Base-by-base conservation (phyloP, 1,140 invertebrate genomes). In the Campoletis sonorensis region DNA sequence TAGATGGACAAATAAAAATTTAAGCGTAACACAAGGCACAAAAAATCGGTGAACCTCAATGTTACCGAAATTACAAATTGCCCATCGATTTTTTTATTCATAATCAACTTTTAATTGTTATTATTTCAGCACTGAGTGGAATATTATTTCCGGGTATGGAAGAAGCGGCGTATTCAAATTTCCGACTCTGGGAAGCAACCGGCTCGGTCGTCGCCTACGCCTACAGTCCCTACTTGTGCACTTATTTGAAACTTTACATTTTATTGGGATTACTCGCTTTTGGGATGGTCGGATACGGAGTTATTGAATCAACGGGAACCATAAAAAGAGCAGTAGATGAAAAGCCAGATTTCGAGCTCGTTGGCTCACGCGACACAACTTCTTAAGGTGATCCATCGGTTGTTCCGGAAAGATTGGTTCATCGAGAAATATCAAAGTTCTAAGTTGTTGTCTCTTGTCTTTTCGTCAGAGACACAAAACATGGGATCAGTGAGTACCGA, bases 91-190 rank as follows among this genome's bases (percentile, higher is more conserved):
- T 33, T 7, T 33, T 7, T 33, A 7, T 33, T 33, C 40, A 8
- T 45, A 13, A 45, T 1, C 11, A 10, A 54, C n/a, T 54, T 18
- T n/a, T 4, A 54, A n/a, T 75, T 82, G 26, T 83, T 84, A 83
- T 82, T 71, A 78, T 93, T 93, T 70, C 90, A 98, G 97, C 97
- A 75, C 93, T 98, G n/a, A 96, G 97, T 86, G 97, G 98, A 15
- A 96, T 98, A 54, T 92, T 98, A 16, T 98, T 98, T 87, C 95
- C 96, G 0, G 95, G 96, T 23, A 94, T 96, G 82, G 95, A 98
- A 88, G 98, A 98, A 88, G 96, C 98, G 2, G 97, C 97, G 0
- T 98, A 98, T 89, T 97, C 97, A 81, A 98, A 98, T 89, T 98
- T 98, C 90, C 94, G 97, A 16, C 92, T 99, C 49, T 97, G 98